A percentile compares a stretch with the other conserved stretches of the same genome.
Conservation (phyloP, 2,888 invertebrate species). For the Lasioglossum leucozonium region DNA sequence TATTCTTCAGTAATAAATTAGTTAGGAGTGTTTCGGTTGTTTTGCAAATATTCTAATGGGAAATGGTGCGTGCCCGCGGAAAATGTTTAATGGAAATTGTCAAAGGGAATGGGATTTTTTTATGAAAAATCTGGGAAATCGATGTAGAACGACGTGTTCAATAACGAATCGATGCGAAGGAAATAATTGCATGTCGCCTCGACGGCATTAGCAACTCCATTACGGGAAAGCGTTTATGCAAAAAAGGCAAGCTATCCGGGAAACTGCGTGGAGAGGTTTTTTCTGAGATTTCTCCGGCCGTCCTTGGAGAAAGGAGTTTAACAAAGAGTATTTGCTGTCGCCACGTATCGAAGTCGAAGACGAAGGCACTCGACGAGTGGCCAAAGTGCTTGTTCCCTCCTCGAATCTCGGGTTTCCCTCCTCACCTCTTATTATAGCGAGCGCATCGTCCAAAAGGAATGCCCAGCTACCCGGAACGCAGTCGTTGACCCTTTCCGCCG, state of each 20-base stretch:
- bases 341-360: not conserved
- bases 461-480: not conserved
- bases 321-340: slow-evolving; percentile 11
- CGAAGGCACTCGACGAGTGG: not conserved
- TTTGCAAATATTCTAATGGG: not conserved
- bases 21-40: not conserved
- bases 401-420: not conserved
- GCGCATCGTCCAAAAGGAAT: not conserved
- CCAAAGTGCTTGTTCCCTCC: not conserved
- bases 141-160: not conserved
- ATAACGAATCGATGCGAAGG: not conserved
- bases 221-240: not conserved
- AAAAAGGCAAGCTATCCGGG: not conserved
- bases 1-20: not conserved
- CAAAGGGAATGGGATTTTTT: not conserved
- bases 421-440: not conserved
- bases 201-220: not conserved
- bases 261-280: not conserved
- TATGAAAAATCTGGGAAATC: not conserved
- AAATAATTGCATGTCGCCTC: not conserved
- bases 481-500: not conserved
- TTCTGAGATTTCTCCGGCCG: not conserved
- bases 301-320: not conserved
- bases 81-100: not conserved
- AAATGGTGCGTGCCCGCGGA: not conserved